Evolutionary conservation across 2,797 vertebrate species (phyloP).

Genomic region (Intellagama lesueurii): DNA sequence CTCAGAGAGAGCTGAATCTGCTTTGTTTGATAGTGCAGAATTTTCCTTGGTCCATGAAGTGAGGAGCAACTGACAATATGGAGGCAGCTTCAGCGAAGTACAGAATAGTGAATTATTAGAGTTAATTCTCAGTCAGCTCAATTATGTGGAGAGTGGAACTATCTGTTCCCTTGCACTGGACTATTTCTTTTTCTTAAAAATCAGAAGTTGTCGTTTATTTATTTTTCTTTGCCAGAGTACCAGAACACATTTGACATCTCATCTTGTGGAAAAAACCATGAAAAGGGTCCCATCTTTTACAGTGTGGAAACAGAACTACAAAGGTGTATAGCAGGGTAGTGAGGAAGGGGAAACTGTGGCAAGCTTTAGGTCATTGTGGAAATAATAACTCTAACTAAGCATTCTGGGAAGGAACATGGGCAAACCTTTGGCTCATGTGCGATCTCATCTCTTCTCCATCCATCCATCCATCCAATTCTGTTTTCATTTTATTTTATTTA

Average conservation of each 20-base stretch:
- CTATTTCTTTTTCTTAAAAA: background rate
- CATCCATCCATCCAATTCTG: too few species aligned
- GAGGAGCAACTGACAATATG: background rate
- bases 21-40: background rate
- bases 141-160: background rate
- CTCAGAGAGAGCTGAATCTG: constrained; percentile 2
- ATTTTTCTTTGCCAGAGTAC: background rate
- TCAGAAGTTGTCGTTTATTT: background rate
- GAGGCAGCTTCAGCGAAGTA: background rate
- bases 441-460: background rate
- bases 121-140: background rate
- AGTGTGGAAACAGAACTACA: background rate
- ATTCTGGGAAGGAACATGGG: too few species aligned
- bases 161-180: background rate
- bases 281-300: background rate
- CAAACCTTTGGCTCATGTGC: background rate
- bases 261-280: background rate
- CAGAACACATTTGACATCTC: background rate
- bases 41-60: background rate
- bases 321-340: background rate
- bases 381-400: too few species aligned
- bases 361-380: too few species aligned
- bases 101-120: too few species aligned
- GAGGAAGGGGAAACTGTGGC: background rate
- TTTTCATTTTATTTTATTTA: too few species aligned